phyloP scores from a whole-genome alignment of 2,888 invertebrate genomes.

The Gastrophysa polygoni region DNA sequence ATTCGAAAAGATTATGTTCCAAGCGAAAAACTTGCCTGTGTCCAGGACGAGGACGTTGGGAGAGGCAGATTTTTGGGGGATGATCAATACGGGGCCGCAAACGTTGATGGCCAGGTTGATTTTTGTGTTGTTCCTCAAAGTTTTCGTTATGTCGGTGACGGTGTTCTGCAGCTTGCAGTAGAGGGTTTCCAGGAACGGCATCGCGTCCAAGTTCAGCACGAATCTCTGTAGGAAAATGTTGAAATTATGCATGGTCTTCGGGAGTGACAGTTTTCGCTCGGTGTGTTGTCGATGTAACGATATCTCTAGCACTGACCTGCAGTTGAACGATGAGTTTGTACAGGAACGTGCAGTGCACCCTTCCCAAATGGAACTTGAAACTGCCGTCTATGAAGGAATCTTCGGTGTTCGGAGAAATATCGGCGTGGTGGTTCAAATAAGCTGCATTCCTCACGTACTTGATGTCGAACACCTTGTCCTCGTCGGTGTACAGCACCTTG shows the following conservation, averaged over 20 bases:
- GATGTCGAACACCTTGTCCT: slow-evolving; percentile 79
- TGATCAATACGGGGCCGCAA: slow-evolving; percentile 74
- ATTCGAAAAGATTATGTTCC: background rate
- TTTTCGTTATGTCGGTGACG: slow-evolving; percentile 50
- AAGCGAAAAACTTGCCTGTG: slow-evolving; percentile 62
- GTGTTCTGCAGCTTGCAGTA: slow-evolving; percentile 36
- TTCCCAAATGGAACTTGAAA: slow-evolving; percentile 71
- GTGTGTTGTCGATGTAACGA: too few relatives aligned
- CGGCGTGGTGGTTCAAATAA: slow-evolving; percentile 60
- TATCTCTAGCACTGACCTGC: slow-evolving; percentile 67
- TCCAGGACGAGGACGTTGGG: slow-evolving; percentile 79
- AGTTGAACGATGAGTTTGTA: slow-evolving; percentile 68
- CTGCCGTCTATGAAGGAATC: slow-evolving; percentile 71
- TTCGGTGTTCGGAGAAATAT: slow-evolving; percentile 60
- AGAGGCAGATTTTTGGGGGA: slow-evolving; percentile 81
- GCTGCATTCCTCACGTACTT: slow-evolving; percentile 77
- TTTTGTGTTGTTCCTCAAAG: slow-evolving; percentile 52
- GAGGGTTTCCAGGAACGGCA: slow-evolving; percentile 46
- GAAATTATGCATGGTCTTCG: too few relatives aligned
- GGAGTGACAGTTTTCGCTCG: too few relatives aligned
- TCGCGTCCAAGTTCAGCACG: slow-evolving; percentile 52
- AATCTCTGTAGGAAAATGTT: slow-evolving; percentile 54
- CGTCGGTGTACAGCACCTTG: slow-evolving; percentile 78
- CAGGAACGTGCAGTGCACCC: slow-evolving; percentile 73
- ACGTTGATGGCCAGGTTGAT: slow-evolving; percentile 55